Conservation (phyloP, 2,888 invertebrate genomes). For the Eupithecia exiguata region DNA sequence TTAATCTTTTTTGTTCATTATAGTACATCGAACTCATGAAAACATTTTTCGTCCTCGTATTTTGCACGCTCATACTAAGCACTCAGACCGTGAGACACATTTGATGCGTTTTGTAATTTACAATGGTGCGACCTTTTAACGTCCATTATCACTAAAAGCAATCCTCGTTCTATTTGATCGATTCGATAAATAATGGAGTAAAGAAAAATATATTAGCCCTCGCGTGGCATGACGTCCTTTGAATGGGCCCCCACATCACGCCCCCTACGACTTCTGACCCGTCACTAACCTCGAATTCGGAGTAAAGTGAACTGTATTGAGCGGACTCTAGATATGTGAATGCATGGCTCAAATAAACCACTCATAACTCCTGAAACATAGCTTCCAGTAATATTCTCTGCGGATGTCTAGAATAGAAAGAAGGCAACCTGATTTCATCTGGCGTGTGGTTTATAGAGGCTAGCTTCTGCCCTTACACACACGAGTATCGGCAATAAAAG, state of each 20-base stretch:
- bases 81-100: background rate
- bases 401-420: background rate
- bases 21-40: background rate
- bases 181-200: constrained; percentile 65
- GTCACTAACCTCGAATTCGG: constrained; percentile 10
- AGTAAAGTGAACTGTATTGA: constrained; percentile 13
- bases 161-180: constrained; percentile 54
- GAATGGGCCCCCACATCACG: constrained; percentile 56
- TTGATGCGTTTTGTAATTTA: constrained; percentile 26
- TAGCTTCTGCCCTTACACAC: background rate
- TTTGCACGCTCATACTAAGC: background rate
- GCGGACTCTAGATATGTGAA: background rate
- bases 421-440: background rate
- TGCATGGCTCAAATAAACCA: background rate
- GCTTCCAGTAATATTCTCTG: background rate
- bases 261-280: constrained; percentile 53
- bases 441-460: background rate
- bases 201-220: constrained; percentile 68
- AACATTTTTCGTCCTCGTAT: background rate
- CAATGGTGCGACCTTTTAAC: constrained; percentile 27
- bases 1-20: background rate
- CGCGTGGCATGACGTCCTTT: constrained; percentile 56
- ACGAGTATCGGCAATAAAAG: background rate
- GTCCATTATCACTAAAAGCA: constrained; percentile 45
- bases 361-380: background rate